These are phyloP conservation scores for Epinotia demarniana DNA, from an alignment of 2,888 invertebrate species.

Conservation along the genomic window DNA sequence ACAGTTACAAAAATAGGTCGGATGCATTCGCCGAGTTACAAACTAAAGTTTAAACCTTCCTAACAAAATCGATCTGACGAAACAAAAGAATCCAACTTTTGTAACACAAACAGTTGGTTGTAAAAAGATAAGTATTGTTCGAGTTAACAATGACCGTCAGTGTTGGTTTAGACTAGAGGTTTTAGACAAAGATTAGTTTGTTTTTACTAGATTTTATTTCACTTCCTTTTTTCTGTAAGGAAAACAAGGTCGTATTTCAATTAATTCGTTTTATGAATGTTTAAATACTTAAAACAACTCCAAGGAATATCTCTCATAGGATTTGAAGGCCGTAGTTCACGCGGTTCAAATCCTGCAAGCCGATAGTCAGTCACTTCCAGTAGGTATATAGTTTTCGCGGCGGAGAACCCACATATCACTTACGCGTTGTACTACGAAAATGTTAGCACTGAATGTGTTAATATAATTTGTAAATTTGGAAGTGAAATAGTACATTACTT, in stretches of 20 bases:
- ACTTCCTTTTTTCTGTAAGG: neutral
- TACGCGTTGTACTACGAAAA: too few species aligned
- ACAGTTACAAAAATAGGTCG: slow-evolving; percentile 1
- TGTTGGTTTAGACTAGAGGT: slow-evolving; percentile 18
- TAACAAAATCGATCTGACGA: slow-evolving; percentile 22
- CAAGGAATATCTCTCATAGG: too few species aligned
- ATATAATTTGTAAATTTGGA: too few species aligned
- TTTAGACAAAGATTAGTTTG: slow-evolving; percentile 17
- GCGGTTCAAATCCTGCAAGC: too few species aligned
- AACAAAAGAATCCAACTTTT: slow-evolving; percentile 21
- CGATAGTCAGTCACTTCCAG: too few species aligned
- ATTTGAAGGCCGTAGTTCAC: too few species aligned
- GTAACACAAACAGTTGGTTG: slow-evolving; percentile 18
- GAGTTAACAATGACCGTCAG: slow-evolving; percentile 26
- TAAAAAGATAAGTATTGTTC: slow-evolving; percentile 20
- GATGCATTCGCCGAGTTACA: slow-evolving; percentile 15
- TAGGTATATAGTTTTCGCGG: too few species aligned
- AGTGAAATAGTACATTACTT: too few species aligned
- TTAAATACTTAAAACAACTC: too few species aligned
- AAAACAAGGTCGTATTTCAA: neutral
- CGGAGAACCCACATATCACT: too few species aligned
- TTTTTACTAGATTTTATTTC: slow-evolving; percentile 19
- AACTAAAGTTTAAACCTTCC: slow-evolving; percentile 19
- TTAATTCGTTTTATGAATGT: neutral
- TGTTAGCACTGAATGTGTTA: too few species aligned